Base-by-base conservation (phyloP, 2,888 invertebrate genomes). In the Schrankia costaestrigalis region DNA sequence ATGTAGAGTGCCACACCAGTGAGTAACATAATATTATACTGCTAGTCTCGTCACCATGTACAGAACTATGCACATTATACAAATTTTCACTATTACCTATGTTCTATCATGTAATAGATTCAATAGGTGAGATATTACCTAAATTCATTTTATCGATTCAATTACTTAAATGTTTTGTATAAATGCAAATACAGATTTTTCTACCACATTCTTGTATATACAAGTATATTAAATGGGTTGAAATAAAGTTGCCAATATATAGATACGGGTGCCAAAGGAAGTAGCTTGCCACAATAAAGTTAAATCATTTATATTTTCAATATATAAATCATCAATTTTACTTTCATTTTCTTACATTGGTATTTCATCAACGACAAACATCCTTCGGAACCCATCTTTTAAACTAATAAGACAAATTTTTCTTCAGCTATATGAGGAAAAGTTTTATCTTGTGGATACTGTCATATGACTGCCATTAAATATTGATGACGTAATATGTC, bases 1-100 rank as follows among this genome's bases (percentile, higher is more conserved):
- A 93, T 61, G 82, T 91, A 58, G 93, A 93, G 69, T 94, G 94
- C 85, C 90, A 90, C 49, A 84, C 87, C 54, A 87, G 87, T 87
- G 72, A 87, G 87, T 87, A 79, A 48, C 29, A 54, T 19, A 49
- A 27, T 11, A 3, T 1, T 43, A 26, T 42, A 46, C 45, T 29
- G 46, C 41, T 54, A 40, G 41, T 57, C 43, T 56, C 50, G 53
- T 61, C 83, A 84, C 84, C 53, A 71, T 89, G 88, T 89, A 89
- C 61, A 88, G 86, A 39, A 30, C 30, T 9, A 84, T 78, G 87
- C 88, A 88, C 88, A 71, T 55, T 55, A 35, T 46, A 44, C 52
- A 56, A 35, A 36, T 14, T 35, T 35, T 26, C 38, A 39, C 34
- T 46, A 46, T 43, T 37, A 21, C 33, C 13, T 14, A 25, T 18